Evolutionary conservation across 2,888 invertebrate genomes (phyloP), one percentile per base, ranked within the genome.

Genomic region (Eugnorisma glareosa): DNA sequence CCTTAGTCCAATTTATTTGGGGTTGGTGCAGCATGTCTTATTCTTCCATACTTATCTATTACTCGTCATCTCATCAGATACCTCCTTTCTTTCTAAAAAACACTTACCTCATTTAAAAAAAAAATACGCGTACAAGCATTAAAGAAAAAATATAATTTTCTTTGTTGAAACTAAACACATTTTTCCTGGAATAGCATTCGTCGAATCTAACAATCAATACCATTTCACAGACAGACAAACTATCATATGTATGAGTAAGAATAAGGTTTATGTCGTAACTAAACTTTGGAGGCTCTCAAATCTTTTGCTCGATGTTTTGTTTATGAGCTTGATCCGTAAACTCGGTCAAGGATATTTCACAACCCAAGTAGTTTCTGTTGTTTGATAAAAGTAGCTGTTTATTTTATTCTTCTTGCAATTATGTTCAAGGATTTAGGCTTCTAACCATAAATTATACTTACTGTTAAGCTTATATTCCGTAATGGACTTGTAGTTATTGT

Each of bases 251-350:
- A 54, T 51, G 37, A 61, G 28, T 48, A 1, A 57, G 70, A 57
- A 70, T 54, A 54, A 73, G 67, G 31, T 71, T 81, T 21, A 59
- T 24, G 54, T 75, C 61, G 69, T 71, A 79, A 75, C 43, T 73
- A 85, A 83, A 83, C 63, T 83, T 85, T 67, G 51, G 35, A 71
- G 82, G 37, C 82, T 51, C 82, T 81, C 66, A 69, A 75, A 83
- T 81, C 75, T 75, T 69, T 82, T 72, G 45, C 78, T 40, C 59
- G 48, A 82, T 86, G 74, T 77, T 86, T 88, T 89, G 85, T 85
- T 83, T 84, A 75, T 82, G 69, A 82, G 72, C 10, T 54, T 37
- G 40, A 72, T 81, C 45, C 66, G 6, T 21, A 28, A 82, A 83
- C 48, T 81, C 54, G 85, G 82, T 59, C 82, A 83, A 85, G 82